These are phyloP conservation scores for Drosophila pseudoobscura DNA, from an alignment of 1,140 invertebrate species.

Conservation along the genomic window DNA sequence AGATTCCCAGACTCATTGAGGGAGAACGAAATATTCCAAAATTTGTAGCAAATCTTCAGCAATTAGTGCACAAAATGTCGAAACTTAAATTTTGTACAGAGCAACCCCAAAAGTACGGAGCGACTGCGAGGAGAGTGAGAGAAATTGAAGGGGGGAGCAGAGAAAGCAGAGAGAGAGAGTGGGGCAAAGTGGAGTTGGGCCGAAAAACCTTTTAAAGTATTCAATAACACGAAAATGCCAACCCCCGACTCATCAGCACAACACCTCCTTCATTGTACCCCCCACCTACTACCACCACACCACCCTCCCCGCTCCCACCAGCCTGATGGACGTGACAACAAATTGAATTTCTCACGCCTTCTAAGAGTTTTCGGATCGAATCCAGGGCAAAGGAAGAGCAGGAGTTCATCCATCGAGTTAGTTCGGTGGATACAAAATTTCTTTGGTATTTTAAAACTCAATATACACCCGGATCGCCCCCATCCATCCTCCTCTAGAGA, in stretches of 20 bases:
- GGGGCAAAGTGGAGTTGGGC: not conserved
- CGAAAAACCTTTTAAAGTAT: constrained; percentile 78
- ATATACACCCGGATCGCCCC: constrained; percentile 3
- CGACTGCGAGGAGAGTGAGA: not conserved
- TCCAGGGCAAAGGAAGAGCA: too few species aligned
- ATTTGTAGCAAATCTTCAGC: constrained; percentile 33
- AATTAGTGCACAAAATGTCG: constrained; percentile 73
- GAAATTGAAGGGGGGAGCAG: constrained; percentile 1
- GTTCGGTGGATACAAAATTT: constrained; percentile 41
- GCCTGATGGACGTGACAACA: constrained; percentile 69
- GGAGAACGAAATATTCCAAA: constrained; percentile 42
- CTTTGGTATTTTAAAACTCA: constrained; percentile 42
- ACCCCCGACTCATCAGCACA: constrained; percentile 19
- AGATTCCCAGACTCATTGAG: constrained; percentile 31
- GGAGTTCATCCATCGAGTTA: too few species aligned
- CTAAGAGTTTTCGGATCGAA: constrained; percentile 3
- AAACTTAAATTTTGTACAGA: constrained; percentile 44
- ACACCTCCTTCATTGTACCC: constrained; percentile 1
- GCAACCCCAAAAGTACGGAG: constrained; percentile 14
- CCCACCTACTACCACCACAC: not conserved
- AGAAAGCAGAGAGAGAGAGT: not conserved
- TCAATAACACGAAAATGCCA: constrained; percentile 77
- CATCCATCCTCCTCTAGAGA: constrained; percentile 1
- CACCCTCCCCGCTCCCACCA: constrained; percentile 11
- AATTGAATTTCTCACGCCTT: constrained; percentile 78